Base-by-base conservation (phyloP, 2,113 vertebrate species). In the Salvelinus alpinus region DNA sequence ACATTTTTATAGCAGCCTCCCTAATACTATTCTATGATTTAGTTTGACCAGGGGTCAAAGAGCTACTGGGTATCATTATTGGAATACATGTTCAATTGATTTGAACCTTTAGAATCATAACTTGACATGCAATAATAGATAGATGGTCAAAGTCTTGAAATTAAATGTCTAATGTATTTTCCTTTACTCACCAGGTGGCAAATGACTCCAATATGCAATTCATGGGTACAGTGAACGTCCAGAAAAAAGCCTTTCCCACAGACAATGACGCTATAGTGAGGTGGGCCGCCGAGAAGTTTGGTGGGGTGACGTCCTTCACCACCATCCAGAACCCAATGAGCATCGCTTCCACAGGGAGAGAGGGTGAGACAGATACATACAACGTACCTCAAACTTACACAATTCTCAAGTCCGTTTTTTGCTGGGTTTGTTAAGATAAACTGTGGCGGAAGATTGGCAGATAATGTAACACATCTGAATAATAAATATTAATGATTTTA, bases 241-340 rank as follows among this genome's bases (percentile, higher is more conserved):
- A 83, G 69, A 22, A 1, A 5, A 2, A 78, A 24, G 27, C 74
- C 64, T 5, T 88, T 3, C 85, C 85, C 18, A 31, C 48, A 0
- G 22, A 85, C 11, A 57, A 78, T 0, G 81, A 27, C 18, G 78
- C 93, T 4, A 88, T 97, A 73, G 80, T 97, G 20, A 34, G 64
- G 3, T 96, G 94, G 96, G 93, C 92, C 0, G 70, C 0, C 1
- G 0, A 20, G 1, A 12, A 1, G 1, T 95, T 94, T 2, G 78
- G 88, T 0, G 89, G 93, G 1, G 86, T 98, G 64, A 93, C 95
- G 0, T 96, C 96, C 4, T 93, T 93, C 59, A 95, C 94, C 0
- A 78, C 92, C 4, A 67, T 97, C 65, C 64, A n/a, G 20, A 82
- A 95, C 68, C 92, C 92, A 0, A 3, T 0, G 0, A 1, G 0